Percentiles rank a stretch among this genome's conserved stretches.
These are phyloP conservation scores for Ptychochromis oligacanthus DNA, from an alignment of 2,113 vertebrate genomes.

Conservation along the genomic window DNA sequence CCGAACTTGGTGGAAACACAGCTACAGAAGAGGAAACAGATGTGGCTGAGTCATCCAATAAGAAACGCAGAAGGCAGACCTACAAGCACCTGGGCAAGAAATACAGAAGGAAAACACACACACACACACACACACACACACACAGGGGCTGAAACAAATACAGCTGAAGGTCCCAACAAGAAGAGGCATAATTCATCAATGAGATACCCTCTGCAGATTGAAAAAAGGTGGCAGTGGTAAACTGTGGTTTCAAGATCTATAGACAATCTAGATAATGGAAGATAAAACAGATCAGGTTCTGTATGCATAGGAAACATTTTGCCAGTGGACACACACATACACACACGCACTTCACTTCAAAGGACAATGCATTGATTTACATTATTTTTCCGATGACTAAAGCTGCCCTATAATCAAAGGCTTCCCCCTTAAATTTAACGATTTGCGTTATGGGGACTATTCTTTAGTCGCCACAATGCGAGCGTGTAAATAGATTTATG, in stretches of 20 bases:
- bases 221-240: not conserved
- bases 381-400: not conserved
- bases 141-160: constrained; percentile 6
- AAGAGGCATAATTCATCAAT: constrained; percentile 39
- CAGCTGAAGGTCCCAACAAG: constrained; percentile 12
- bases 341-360: not conserved
- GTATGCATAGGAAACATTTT: not conserved
- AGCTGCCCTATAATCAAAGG: not conserved
- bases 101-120: not conserved
- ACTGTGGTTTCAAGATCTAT: not conserved
- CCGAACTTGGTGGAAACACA: constrained; percentile 12
- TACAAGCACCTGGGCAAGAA: constrained; percentile 5
- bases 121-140: not conserved
- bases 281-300: not conserved
- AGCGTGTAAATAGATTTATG: not conserved
- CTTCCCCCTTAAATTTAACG: not conserved
- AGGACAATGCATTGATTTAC: not conserved
- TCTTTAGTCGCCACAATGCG: not conserved
- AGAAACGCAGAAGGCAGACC: constrained; percentile 4
- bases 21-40: constrained; percentile 14
- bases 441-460: not conserved
- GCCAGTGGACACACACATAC: rapidly evolving
- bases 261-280: not conserved
- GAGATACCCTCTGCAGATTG: constrained; percentile 10
- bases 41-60: constrained; percentile 39